Percentiles rank a stretch among this genome's conserved stretches.
Conservation (phyloP, 1,140 invertebrate species). For the Eufriesea mexicana region DNA sequence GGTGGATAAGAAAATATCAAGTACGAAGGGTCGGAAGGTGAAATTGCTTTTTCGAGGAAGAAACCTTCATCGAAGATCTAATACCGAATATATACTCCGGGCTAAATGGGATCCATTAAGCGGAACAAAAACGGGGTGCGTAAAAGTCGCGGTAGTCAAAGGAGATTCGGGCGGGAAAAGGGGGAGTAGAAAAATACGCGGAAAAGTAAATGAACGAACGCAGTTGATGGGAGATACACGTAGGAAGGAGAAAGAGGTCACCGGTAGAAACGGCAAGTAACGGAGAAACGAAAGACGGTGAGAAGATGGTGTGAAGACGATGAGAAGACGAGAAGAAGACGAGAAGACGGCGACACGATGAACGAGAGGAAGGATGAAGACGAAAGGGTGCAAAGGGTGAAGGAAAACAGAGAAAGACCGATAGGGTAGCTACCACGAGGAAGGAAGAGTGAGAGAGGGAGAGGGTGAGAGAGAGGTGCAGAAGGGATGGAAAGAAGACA, state of each 20-base stretch:
- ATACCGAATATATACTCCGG: not conserved
- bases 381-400: slow-evolving; percentile 28
- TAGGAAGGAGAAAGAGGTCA: not conserved
- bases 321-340: not conserved
- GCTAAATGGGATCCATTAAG: no score
- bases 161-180: not conserved
- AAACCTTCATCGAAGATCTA: not conserved
- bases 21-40: not conserved
- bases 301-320: slow-evolving; percentile 8
- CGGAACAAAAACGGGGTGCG: not conserved
- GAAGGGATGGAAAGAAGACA: slow-evolving; percentile 28
- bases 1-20: not conserved
- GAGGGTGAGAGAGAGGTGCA: not conserved
- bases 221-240: not conserved
- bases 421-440: not conserved
- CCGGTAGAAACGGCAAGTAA: not conserved
- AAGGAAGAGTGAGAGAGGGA: not conserved
- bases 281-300: not conserved
- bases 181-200: not conserved
- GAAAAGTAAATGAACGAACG: not conserved
- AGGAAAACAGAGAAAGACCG: slow-evolving; percentile 21
- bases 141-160: slow-evolving; percentile 1
- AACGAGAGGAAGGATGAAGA: not conserved
- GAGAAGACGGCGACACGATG: slow-evolving; percentile 9
- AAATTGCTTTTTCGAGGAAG: not conserved